Percentiles rank a stretch among this genome's conserved stretches.
Conservation (phyloP, 2,888 invertebrate genomes). For the Callyntrura guangdongensis region DNA sequence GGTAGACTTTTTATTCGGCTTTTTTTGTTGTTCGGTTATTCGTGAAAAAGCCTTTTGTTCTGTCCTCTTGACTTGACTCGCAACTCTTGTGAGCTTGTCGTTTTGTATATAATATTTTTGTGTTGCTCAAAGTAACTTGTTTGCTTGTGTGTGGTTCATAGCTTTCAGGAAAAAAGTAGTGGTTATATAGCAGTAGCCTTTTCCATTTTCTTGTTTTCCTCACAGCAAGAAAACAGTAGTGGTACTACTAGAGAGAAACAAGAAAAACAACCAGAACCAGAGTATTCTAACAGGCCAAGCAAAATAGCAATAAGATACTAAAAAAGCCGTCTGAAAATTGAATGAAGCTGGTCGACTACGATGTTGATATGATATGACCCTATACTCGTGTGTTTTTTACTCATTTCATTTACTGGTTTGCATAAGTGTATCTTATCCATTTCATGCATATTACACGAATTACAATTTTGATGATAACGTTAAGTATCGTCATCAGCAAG, state of each 20-base stretch:
- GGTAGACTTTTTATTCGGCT: conserved; percentile 43
- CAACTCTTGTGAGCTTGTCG: conserved; percentile 7
- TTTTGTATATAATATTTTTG: not conserved
- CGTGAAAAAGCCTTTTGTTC: conserved; percentile 55
- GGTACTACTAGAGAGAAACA: not conserved
- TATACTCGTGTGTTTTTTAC: not conserved
- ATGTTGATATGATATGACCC: not conserved
- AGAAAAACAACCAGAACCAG: conserved; percentile 9
- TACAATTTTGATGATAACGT: conserved; percentile 54
- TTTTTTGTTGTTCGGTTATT: conserved; percentile 41
- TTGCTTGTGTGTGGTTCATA: conserved; percentile 24
- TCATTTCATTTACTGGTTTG: not conserved
- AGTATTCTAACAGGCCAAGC: not conserved
- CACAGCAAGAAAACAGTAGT: not conserved
- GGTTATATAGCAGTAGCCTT: not conserved
- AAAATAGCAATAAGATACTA: not conserved
- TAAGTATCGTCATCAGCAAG: not conserved
- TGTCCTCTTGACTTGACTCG: not conserved
- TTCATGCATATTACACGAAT: conserved; percentile 50
- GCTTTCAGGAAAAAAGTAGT: not conserved
- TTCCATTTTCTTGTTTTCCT: conserved; percentile 45
- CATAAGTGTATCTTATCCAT: not conserved
- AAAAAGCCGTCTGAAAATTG: conserved; percentile 22
- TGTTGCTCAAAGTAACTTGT: conserved; percentile 35
- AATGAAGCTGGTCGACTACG: conserved; percentile 1